Evolutionary conservation across 2,113 vertebrate genomes (phyloP), one percentile per base, ranked within the genome.

Genomic region (Pionites leucogaster): DNA sequence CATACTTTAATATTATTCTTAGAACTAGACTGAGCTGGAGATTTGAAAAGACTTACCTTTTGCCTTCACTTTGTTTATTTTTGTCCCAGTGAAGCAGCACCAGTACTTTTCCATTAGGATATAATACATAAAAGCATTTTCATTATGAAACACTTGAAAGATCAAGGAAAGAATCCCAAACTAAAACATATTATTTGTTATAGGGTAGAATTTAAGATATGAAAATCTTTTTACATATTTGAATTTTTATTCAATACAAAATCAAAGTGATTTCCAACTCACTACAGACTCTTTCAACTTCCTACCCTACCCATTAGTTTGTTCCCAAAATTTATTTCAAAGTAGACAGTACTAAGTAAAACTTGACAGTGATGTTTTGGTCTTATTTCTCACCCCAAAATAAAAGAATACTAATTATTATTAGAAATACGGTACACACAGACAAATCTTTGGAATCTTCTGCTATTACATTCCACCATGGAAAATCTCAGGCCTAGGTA

Each of bases 1-100:
- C 91, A 92, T 63, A 86, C 49, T 92, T 97, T 82, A 94, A 88
- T 93, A 83, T 90, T 92, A 94, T 59, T 92, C 57, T 91, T 94
- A 86, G 42, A 93, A 19, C 27, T 60, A 93, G 20, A 50, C 79
- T 71, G 29, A 57, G 23, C 39, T 80, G 55, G 16, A 95, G 41
- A 63, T 74, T 65, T 67, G 49, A 42, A 53, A 91, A 90, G 17
- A 71, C 39, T 92, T 65, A 92, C 31, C 85, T 96, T 87, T 80
- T 70, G 29, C 39, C 46, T 94, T 92, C 27, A 57, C 17, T 90
- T 82, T 19, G 31, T 77, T 59, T 67, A 63, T 82, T 80, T 86
- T 60, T 79, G 67, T 35, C 24, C n/a, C 2, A 2, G 23, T 80
- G 44, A 87, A 96, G 91, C 7, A 80, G 12, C n/a, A 94, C 18